phyloP scores from a whole-genome alignment of 2,797 vertebrate genomes.

The Pseudomugil tenellus region DNA sequence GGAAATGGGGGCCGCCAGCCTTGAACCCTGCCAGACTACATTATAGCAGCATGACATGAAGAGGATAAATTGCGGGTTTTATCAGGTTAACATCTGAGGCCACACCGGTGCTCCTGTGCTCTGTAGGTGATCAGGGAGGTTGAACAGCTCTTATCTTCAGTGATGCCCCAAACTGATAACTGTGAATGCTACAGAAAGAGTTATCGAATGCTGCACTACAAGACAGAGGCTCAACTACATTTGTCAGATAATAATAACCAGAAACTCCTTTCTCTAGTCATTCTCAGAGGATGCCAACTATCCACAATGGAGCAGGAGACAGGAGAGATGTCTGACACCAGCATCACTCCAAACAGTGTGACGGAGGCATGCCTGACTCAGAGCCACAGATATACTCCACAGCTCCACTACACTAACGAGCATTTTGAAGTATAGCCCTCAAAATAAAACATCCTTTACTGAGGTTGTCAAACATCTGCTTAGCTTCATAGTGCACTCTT shows the following conservation, averaged over 20 bases:
- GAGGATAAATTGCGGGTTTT: slow-evolving; percentile 72
- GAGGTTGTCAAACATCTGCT: slow-evolving; percentile 55
- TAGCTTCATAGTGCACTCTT: slow-evolving; percentile 15
- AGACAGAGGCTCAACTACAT: slow-evolving; percentile 52
- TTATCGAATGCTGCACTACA: slow-evolving; percentile 49
- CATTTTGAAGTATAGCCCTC: slow-evolving; percentile 47
- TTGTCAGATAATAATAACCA: slow-evolving; percentile 68
- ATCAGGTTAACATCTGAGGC: slow-evolving; percentile 67
- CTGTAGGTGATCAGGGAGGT: slow-evolving; percentile 61
- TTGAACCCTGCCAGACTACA: slow-evolving; percentile 50
- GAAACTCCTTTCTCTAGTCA: slow-evolving; percentile 49
- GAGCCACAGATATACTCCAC: slow-evolving; percentile 44
- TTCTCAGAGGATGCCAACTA: slow-evolving; percentile 44
- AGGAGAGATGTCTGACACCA: slow-evolving; percentile 39
- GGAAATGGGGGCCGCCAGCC: slow-evolving; percentile 63
- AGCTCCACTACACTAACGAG: slow-evolving; percentile 63
- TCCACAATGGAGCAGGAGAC: slow-evolving; percentile 38
- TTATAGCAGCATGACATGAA: slow-evolving; percentile 75
- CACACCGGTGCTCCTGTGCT: slow-evolving; percentile 46
- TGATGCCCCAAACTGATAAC: slow-evolving; percentile 65
- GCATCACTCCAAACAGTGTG: slow-evolving; percentile 41
- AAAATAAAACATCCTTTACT: slow-evolving; percentile 50
- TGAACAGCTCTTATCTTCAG: slow-evolving; percentile 46
- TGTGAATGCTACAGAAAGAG: slow-evolving; percentile 36
- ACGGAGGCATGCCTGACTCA: slow-evolving; percentile 56